Evolutionary conservation across 2,113 vertebrate genomes (phyloP).

Genomic region (Aptenodytes forsteri): DNA sequence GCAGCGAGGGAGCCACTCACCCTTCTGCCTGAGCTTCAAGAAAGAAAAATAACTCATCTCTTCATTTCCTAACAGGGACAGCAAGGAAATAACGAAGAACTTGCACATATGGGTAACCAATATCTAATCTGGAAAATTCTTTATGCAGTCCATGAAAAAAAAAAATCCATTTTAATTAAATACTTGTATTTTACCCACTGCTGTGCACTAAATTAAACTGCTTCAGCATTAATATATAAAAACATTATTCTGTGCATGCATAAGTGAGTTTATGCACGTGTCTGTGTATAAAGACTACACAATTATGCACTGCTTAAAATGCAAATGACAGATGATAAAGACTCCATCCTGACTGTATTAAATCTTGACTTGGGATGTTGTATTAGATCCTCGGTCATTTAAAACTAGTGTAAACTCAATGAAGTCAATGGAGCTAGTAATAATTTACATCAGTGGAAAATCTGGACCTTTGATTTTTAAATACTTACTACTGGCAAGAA

Average conservation of each 20-base stretch:
- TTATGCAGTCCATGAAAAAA: background rate
- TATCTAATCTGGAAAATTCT: background rate
- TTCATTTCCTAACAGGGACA: background rate
- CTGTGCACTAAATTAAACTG: constrained; percentile 27
- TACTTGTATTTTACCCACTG: constrained; percentile 36
- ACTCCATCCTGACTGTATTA: background rate
- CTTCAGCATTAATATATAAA: constrained; percentile 33
- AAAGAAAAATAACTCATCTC: background rate
- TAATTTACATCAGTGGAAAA: background rate
- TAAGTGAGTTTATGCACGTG: constrained; percentile 1
- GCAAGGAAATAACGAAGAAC: background rate
- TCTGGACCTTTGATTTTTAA: constrained; percentile 37
- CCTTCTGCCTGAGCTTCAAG: background rate
- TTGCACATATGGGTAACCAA: background rate
- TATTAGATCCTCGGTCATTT: background rate
- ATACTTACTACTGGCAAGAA: background rate
- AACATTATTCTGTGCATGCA: background rate
- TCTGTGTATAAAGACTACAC: background rate
- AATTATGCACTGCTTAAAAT: constrained; percentile 40
- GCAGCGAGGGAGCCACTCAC: background rate
- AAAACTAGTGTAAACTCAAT: background rate
- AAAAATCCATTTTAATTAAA: constrained; percentile 55
- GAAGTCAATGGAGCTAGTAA: background rate
- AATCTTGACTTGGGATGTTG: background rate
- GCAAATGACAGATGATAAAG: constrained; percentile 28